phyloP scores from a whole-genome alignment of 2,113 vertebrate species.

The Phalacrocorax aristotelis region DNA sequence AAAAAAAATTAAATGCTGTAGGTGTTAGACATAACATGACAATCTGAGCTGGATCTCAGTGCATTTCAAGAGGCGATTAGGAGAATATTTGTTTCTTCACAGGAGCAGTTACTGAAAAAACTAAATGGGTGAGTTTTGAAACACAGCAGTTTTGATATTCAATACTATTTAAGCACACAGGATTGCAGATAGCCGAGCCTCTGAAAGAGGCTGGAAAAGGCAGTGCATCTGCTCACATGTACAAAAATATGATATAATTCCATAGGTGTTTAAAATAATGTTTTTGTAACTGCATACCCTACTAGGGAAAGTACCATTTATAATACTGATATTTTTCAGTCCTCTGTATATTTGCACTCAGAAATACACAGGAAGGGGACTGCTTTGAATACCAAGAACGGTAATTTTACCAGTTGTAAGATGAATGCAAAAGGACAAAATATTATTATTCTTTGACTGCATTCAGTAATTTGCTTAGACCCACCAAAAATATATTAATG shows the following conservation, averaged over 20 bases:
- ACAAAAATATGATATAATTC: background rate
- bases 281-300: background rate
- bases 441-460: background rate
- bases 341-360: background rate
- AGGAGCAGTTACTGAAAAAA: background rate
- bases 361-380: background rate
- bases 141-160: background rate
- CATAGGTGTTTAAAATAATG: background rate
- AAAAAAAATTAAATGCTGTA: background rate
- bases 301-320: background rate
- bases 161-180: background rate
- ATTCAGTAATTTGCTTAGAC: background rate
- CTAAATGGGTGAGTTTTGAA: background rate
- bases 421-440: background rate
- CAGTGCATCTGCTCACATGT: background rate
- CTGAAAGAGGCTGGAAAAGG: background rate
- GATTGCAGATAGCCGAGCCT: background rate
- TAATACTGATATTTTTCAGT: background rate
- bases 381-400: background rate
- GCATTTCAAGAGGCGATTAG: background rate
- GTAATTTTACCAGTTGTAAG: background rate
- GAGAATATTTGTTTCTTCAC: background rate
- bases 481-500: background rate
- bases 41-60: background rate
- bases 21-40: background rate